Evolutionary conservation across 1,140 invertebrate genomes (phyloP).

Genomic region (Cherax destructor): DNA sequence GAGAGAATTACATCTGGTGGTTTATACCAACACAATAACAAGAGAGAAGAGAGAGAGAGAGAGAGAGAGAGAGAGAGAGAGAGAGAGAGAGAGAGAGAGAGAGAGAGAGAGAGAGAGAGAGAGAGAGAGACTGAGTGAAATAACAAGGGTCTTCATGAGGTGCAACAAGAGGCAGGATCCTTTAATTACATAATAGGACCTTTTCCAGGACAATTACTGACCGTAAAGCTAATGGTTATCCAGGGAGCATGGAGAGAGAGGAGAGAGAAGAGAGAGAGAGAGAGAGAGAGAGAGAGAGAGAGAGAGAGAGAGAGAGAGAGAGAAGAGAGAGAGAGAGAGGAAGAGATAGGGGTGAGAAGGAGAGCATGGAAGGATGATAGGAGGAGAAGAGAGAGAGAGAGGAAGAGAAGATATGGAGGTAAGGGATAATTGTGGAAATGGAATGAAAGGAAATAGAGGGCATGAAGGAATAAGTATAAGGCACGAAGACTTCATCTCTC

Average conservation of each 20-base stretch:
- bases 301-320: neutral
- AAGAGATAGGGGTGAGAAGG: neutral
- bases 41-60: no score
- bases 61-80: neutral
- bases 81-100: neutral
- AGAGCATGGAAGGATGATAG: no score
- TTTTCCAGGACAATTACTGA: slow-evolving; percentile 53
- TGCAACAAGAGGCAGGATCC: slow-evolving; percentile 46
- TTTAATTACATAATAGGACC: slow-evolving; percentile 65
- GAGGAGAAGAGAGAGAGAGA: neutral
- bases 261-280: neutral
- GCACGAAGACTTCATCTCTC: no score
- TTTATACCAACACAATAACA: no score
- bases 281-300: neutral
- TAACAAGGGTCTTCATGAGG: slow-evolving; percentile 9
- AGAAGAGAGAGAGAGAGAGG: no score
- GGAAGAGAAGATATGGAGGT: no score
- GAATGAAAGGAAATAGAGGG: no score
- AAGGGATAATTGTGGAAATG: no score
- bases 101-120: neutral
- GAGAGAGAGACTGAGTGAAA: slow-evolving; percentile 18
- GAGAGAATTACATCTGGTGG: no score
- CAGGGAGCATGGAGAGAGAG: slow-evolving; percentile 14
- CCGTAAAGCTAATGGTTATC: slow-evolving; percentile 61
- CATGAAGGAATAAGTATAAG: no score